Evolutionary conservation across 64 coral and sea anemone species (phyloP).

Genomic region (Stichodactyla helianthus): DNA sequence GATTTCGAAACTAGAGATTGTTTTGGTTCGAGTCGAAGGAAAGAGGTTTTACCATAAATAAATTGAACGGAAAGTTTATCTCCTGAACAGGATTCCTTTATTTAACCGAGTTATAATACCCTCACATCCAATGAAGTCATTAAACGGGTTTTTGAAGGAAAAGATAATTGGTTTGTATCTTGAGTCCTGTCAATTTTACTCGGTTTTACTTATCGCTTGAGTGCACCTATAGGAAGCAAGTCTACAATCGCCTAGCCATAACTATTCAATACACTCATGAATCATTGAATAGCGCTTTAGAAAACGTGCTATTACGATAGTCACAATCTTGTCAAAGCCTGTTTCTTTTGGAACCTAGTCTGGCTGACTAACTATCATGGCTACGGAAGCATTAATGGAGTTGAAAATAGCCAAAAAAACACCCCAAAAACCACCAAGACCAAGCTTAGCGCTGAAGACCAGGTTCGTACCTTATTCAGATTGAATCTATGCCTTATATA

Average conservation of each 20-base stretch:
- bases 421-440: slow-evolving; percentile 11
- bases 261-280: slow-evolving; percentile 3
- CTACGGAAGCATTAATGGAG: not conserved
- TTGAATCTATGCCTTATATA: not conserved
- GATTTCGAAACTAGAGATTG: not conserved
- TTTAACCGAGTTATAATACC: not conserved
- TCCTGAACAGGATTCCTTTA: not conserved
- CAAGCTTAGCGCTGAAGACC: not conserved
- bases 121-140: not conserved
- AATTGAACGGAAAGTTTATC: not conserved
- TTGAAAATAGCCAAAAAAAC: not conserved
- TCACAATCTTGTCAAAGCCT: not conserved
- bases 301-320: not conserved
- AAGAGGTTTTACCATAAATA: not conserved
- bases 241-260: not conserved
- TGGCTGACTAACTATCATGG: not conserved
- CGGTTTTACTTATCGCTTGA: slow-evolving; percentile 9
- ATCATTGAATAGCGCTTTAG: slow-evolving; percentile 4
- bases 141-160: slow-evolving; percentile 1
- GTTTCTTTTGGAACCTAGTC: not conserved
- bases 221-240: slow-evolving; percentile 16
- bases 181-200: not conserved
- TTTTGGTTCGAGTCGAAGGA: not conserved
- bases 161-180: slow-evolving; percentile 3
- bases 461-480: not conserved